Evolutionary conservation across 2,797 vertebrate genomes (phyloP).

Genomic region (Sus cebifrons): DNA sequence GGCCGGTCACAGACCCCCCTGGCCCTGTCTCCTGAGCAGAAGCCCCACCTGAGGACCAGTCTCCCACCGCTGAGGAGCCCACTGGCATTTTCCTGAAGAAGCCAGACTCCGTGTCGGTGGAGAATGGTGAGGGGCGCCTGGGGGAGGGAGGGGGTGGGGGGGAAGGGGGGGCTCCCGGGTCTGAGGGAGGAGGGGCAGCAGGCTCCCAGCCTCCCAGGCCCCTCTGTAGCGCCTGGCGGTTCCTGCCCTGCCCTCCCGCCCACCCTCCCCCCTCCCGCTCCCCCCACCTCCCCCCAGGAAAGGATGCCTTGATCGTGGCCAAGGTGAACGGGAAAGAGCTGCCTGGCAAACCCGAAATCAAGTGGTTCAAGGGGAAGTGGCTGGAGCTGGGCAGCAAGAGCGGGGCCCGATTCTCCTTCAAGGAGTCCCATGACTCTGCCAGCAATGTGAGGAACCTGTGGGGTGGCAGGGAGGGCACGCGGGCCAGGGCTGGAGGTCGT

Average conservation of each 20-base stretch:
- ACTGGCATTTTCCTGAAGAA: constrained; percentile 87
- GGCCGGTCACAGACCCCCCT: neutral
- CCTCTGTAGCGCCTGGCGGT: neutral
- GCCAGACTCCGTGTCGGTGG: constrained; percentile 79
- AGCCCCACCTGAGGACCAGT: constrained; percentile 74
- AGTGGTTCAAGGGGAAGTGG: constrained; percentile 99
- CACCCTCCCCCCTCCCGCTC: too few relatives aligned
- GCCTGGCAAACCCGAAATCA: constrained; percentile 91
- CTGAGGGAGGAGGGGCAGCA: neutral
- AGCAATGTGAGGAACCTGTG: constrained; percentile 91
- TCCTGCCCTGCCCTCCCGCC: neutral
- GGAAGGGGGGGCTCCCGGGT: neutral
- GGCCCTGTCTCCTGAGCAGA: constrained; percentile 68
- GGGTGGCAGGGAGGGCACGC: fast-evolving
- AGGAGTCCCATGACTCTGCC: constrained; percentile 94
- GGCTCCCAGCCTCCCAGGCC: neutral
- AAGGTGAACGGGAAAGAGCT: constrained; percentile 90
- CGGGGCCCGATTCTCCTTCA: constrained; percentile 94
- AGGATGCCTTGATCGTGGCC: constrained; percentile 69
- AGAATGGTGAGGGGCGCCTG: constrained; percentile 78
- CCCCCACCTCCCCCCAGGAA: constrained; percentile 72
- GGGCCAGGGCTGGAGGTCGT: neutral
- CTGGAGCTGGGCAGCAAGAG: constrained; percentile 95
- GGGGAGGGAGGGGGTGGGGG: neutral
- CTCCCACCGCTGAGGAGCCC: constrained; percentile 80